These are phyloP conservation scores for Anarrhichthys ocellatus DNA, from an alignment of 2,113 vertebrate genomes.

Conservation along the genomic window DNA sequence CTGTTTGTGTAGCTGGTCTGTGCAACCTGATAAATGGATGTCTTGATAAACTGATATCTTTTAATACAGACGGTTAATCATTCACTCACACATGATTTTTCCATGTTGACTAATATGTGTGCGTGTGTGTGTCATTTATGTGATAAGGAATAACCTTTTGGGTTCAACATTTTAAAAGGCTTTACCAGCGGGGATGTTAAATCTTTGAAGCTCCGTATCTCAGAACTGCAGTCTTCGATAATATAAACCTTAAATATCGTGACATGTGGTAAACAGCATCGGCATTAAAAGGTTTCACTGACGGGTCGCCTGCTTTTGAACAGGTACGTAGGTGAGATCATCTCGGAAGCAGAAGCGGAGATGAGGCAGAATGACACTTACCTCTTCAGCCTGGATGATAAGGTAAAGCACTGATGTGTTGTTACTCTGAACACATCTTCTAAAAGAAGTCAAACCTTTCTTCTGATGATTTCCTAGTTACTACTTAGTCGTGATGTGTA, in stretches of 20 bases:
- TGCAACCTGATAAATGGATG: too few species aligned
- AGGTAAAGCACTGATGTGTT: conserved; percentile 81
- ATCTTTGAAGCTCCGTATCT: conserved; percentile 29
- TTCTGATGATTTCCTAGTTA: not conserved
- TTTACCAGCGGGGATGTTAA: not conserved
- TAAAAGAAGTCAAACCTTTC: too few species aligned
- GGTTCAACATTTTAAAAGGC: not conserved
- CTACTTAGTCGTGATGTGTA: not conserved
- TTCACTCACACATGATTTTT: not conserved
- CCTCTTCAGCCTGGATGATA: conserved; percentile 96
- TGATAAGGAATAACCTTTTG: conserved; percentile 3
- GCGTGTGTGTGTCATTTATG: not conserved
- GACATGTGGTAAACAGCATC: not conserved
- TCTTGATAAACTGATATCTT: too few species aligned
- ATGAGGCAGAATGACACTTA: conserved; percentile 96
- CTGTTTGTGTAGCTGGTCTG: not conserved
- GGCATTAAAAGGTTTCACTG: conserved; percentile 6
- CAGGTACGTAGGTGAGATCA: conserved; percentile 97
- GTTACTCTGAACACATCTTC: not conserved
- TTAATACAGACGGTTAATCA: not conserved
- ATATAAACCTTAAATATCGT: not conserved
- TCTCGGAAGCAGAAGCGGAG: conserved; percentile 94
- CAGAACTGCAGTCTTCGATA: not conserved
- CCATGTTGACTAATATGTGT: not conserved
- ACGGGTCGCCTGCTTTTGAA: conserved; percentile 7